A percentile compares a stretch with the other conserved stretches of the same genome.
Conservation (phyloP, 1,140 invertebrate species). For the Lycorma delicatula region DNA sequence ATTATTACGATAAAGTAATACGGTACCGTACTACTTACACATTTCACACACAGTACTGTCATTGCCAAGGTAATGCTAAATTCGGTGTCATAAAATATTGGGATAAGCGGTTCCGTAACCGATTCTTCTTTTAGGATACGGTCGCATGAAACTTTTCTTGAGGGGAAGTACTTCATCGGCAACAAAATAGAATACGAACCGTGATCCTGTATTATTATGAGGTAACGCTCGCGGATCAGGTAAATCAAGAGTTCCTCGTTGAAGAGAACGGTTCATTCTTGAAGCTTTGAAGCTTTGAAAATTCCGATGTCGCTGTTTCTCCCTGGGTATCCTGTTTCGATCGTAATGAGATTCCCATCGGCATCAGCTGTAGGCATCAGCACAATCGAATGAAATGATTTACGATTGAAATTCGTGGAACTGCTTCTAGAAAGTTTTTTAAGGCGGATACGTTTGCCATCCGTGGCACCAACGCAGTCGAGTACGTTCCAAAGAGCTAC, state of each 20-base stretch:
- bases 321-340: slow-evolving; percentile 32
- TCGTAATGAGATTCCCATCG: slow-evolving; percentile 33
- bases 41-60: slow-evolving; percentile 14
- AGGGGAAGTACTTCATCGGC: slow-evolving; percentile 27
- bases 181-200: slow-evolving; percentile 21
- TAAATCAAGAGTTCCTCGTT: not conserved
- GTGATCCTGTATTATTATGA: slow-evolving; percentile 12
- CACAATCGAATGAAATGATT: slow-evolving; percentile 28
- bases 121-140: slow-evolving; percentile 14
- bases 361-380: slow-evolving; percentile 34
- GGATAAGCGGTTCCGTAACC: slow-evolving; percentile 13
- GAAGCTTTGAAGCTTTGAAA: slow-evolving; percentile 7
- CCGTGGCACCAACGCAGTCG: slow-evolving; percentile 37
- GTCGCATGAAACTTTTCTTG: slow-evolving; percentile 21
- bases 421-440: slow-evolving; percentile 36
- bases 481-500: slow-evolving; percentile 37
- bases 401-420: slow-evolving; percentile 41
- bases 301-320: slow-evolving; percentile 27
- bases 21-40: slow-evolving; percentile 12
- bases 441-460: slow-evolving; percentile 44
- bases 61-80: too few species aligned
- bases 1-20: slow-evolving; percentile 4
- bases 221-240: slow-evolving; percentile 6
- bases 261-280: slow-evolving; percentile 6
- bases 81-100: slow-evolving; percentile 10